A percentile compares a stretch with the other conserved stretches of the same genome.
These are phyloP conservation scores for Bombus confusus DNA, from an alignment of 1,140 invertebrate genomes.

Conservation along the genomic window DNA sequence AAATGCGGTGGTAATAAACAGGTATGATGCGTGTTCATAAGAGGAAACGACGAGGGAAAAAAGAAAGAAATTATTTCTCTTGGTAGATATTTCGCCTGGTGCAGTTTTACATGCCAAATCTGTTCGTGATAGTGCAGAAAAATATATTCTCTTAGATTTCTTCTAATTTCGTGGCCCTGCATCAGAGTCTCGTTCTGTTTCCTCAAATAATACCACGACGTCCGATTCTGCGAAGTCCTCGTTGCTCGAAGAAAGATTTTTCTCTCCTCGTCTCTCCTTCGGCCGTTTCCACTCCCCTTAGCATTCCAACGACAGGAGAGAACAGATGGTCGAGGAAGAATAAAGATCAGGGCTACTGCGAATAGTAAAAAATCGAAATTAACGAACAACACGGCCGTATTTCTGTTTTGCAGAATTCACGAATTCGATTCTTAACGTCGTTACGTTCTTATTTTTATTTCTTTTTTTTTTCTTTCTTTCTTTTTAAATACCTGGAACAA, in stretches of 20 bases:
- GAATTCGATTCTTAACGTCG: not conserved
- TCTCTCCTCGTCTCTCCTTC: constrained; percentile 31
- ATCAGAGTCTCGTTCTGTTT: constrained; percentile 39
- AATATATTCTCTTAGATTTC: constrained; percentile 21
- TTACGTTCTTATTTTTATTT: not conserved
- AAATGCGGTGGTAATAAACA: not conserved
- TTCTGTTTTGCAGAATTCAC: not conserved
- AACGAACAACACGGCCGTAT: not conserved
- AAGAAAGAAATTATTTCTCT: not conserved
- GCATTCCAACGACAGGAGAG: constrained; percentile 46
- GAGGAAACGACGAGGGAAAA: not conserved
- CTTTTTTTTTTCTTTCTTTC: not conserved
- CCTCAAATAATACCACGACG: constrained; percentile 50
- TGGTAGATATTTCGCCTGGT: not conserved
- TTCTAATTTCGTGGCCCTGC: constrained; percentile 42
- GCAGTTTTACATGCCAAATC: not conserved
- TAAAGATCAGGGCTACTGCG: not conserved
- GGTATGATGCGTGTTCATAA: too few species aligned
- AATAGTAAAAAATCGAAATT: constrained; percentile 19
- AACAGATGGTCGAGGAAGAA: constrained; percentile 46
- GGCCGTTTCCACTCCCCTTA: constrained; percentile 39
- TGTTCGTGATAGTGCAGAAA: not conserved
- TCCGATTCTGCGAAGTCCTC: constrained; percentile 49
- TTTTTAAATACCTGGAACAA: not conserved
- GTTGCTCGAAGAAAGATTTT: constrained; percentile 51